Conservation (phyloP, 2,797 vertebrate genomes). For the Gobionotothen gibberifrons region DNA sequence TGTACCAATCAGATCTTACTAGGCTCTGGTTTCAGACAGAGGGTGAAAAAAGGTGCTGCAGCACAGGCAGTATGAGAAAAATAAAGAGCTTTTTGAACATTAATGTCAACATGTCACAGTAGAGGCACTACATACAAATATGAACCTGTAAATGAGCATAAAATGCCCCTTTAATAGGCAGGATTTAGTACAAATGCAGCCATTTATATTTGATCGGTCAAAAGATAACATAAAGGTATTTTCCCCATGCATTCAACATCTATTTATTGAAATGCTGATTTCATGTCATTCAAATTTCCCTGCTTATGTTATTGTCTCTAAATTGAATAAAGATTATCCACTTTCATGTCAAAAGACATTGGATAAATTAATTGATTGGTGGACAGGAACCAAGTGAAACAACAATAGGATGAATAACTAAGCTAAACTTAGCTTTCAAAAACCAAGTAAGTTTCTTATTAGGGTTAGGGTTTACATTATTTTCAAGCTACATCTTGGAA, state of each 20-base stretch:
- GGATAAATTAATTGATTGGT: neutral
- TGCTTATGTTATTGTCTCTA: neutral
- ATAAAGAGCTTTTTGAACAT: no score
- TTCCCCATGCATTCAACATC: neutral
- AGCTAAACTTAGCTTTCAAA: neutral
- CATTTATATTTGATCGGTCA: neutral
- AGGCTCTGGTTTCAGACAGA: no score
- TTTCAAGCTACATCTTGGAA: neutral
- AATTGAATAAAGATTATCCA: neutral
- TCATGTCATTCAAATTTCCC: neutral
- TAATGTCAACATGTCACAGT: no score
- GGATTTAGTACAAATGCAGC: neutral
- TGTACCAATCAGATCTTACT: no score
- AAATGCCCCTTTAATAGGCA: neutral
- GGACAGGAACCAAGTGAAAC: neutral
- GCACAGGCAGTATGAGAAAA: no score
- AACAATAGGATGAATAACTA: neutral
- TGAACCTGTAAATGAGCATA: no score
- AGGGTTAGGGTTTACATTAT: neutral
- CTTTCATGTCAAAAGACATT: neutral
- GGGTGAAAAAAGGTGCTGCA: no score
- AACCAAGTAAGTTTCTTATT: neutral
- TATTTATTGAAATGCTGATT: conserved; percentile 1
- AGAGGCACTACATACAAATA: no score
- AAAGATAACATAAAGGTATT: neutral